phyloP scores from a whole-genome alignment of 1,140 invertebrate species.

The Eurosta solidaginis region DNA sequence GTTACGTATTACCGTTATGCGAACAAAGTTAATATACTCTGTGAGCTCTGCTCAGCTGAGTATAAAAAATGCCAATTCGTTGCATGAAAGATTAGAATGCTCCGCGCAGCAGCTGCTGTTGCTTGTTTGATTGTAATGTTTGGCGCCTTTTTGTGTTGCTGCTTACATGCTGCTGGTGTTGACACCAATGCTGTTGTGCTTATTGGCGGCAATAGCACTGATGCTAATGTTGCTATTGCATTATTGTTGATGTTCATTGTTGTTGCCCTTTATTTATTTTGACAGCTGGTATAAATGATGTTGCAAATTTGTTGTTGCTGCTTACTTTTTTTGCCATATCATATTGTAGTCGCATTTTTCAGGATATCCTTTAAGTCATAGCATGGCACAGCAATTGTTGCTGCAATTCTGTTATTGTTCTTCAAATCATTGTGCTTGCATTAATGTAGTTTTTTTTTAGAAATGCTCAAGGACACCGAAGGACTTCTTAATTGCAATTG shows the following conservation, averaged over 20 bases:
- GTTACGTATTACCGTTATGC: no score
- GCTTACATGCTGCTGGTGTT: background rate
- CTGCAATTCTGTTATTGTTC: background rate
- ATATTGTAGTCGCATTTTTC: slow-evolving; percentile 5
- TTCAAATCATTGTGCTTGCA: no score
- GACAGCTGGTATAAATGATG: slow-evolving; percentile 27
- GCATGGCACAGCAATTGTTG: background rate
- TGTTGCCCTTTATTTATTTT: background rate
- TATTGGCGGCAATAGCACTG: background rate
- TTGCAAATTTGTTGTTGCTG: slow-evolving; percentile 16
- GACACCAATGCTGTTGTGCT: background rate
- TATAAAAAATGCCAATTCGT: background rate
- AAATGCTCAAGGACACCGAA: no score
- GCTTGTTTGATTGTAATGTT: no score
- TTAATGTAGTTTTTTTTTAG: no score
- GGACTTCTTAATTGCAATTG: no score
- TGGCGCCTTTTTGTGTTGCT: slow-evolving; percentile 6
- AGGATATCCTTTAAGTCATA: background rate
- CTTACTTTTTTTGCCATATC: slow-evolving; percentile 20
- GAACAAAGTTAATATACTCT: background rate
- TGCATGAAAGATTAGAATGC: background rate
- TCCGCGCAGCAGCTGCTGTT: background rate
- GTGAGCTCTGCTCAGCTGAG: background rate
- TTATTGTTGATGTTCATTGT: background rate
- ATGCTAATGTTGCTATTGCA: background rate